Evolutionary conservation across 1,140 invertebrate genomes (phyloP).

Genomic region (Venustaconcha ellipsiformis): DNA sequence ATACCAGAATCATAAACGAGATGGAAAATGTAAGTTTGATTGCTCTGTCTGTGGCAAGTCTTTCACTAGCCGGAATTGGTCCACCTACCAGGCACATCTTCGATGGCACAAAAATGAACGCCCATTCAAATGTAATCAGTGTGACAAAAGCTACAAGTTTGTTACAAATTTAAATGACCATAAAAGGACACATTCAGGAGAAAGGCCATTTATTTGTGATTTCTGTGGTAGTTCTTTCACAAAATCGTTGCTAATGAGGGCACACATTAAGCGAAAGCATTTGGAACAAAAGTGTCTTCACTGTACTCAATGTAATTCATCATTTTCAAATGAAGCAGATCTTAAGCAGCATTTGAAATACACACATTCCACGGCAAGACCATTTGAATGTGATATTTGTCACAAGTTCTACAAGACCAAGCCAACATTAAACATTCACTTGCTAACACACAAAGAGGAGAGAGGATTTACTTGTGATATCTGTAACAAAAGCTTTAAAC

Average conservation of each 20-base stretch:
- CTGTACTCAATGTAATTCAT: conserved; percentile 18
- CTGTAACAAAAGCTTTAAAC: conserved; percentile 22
- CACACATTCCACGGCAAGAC: conserved; percentile 21
- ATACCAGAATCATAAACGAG: conserved; percentile 17
- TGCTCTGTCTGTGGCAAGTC: conserved; percentile 28
- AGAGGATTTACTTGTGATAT: conserved; percentile 20
- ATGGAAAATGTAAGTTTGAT: conserved; percentile 25
- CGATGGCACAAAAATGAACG: conserved; percentile 29
- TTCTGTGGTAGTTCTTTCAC: conserved; percentile 91
- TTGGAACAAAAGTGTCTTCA: background rate
- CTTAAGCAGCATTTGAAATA: conserved; percentile 11
- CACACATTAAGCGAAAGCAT: conserved; percentile 72
- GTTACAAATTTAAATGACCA: conserved; percentile 93
- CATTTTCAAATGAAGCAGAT: conserved; percentile 6
- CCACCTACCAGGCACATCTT: conserved; percentile 23
- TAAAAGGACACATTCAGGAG: conserved; percentile 92
- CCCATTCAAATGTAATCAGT: conserved; percentile 83
- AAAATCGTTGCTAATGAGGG: conserved; percentile 84
- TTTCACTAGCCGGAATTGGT: conserved; percentile 8
- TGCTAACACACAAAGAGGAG: conserved; percentile 15
- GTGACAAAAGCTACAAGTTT: conserved; percentile 87
- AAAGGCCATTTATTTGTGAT: conserved; percentile 93
- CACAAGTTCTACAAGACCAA: conserved; percentile 25
- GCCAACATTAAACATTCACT: conserved; percentile 8
- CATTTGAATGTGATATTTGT: conserved; percentile 30